A percentile compares a stretch with the other conserved stretches of the same genome.
phyloP scores from a whole-genome alignment of 2,797 vertebrate species.

The Novumbra hubbsi region DNA sequence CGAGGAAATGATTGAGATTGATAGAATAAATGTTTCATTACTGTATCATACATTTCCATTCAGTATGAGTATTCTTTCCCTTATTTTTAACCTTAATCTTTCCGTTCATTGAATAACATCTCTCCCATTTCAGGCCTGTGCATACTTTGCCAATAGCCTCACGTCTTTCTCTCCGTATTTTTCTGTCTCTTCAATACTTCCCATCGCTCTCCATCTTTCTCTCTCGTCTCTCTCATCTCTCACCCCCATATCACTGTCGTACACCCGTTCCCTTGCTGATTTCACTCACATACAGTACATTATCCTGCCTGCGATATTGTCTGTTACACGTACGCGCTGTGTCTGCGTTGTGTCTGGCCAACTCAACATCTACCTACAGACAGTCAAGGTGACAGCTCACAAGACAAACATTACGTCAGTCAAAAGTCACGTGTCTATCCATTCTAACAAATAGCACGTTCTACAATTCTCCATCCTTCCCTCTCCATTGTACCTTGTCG shows the following conservation, averaged over 20 bases:
- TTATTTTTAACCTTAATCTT: slow-evolving; percentile 57
- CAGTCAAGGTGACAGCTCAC: slow-evolving; percentile 4
- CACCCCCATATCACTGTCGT: neutral
- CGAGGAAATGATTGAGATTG: slow-evolving; percentile 54
- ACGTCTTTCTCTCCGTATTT: slow-evolving; percentile 16
- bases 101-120: slow-evolving; percentile 46
- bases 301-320: neutral
- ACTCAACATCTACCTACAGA: no score
- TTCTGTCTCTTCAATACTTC: slow-evolving; percentile 22
- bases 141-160: slow-evolving; percentile 37
- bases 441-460: neutral
- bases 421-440: no score
- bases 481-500: slow-evolving; percentile 24
- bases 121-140: slow-evolving; percentile 40
- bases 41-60: slow-evolving; percentile 24
- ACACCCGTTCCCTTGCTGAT: neutral
- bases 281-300: neutral
- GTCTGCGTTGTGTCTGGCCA: no score
- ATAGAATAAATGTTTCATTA: slow-evolving; percentile 63
- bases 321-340: no score
- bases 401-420: neutral
- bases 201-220: slow-evolving; percentile 25
- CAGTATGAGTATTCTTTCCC: slow-evolving; percentile 56
- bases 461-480: neutral
- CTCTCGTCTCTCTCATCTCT: neutral